Evolutionary conservation across 2,797 vertebrate genomes (phyloP).

Genomic region (Heterohyrax brucei): DNA sequence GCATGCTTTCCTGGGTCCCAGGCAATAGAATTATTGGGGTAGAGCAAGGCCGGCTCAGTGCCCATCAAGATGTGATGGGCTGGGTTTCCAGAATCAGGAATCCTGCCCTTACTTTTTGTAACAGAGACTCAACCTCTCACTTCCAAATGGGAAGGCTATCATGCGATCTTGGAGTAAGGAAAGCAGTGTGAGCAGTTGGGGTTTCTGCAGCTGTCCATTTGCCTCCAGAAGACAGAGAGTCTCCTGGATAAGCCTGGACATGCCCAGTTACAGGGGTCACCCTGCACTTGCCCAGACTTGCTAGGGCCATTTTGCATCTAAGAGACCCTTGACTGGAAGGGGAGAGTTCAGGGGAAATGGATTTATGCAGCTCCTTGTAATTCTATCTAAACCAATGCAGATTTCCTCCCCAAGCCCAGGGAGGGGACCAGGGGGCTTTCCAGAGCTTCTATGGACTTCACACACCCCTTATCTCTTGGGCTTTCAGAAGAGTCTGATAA

Average conservation of each 20-base stretch:
- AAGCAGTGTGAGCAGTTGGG: not conserved
- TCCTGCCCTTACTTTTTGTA: not conserved
- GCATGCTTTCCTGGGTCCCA: not conserved
- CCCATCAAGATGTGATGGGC: not conserved
- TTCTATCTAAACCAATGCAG: not conserved
- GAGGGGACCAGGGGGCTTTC: not conserved
- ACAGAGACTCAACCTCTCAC: not conserved
- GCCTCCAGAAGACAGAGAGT: constrained; percentile 4
- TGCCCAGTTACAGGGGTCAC: no score
- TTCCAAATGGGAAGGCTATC: not conserved
- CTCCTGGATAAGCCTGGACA: not conserved
- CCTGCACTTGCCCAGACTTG: constrained; percentile 38
- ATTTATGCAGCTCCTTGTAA: not conserved
- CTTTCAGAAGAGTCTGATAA: constrained; percentile 37
- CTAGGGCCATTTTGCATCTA: constrained; percentile 34
- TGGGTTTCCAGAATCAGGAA: not conserved
- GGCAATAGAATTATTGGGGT: not conserved
- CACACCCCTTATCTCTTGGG: constrained; percentile 44
- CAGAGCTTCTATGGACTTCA: not conserved
- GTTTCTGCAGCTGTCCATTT: not conserved
- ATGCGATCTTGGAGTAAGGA: not conserved
- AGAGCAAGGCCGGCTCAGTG: not conserved
- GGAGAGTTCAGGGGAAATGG: not conserved
- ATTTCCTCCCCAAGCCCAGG: not conserved
- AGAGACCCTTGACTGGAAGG: constrained; percentile 29